phyloP scores from a whole-genome alignment of 1,140 invertebrate species.

The Drosophila pandora region DNA sequence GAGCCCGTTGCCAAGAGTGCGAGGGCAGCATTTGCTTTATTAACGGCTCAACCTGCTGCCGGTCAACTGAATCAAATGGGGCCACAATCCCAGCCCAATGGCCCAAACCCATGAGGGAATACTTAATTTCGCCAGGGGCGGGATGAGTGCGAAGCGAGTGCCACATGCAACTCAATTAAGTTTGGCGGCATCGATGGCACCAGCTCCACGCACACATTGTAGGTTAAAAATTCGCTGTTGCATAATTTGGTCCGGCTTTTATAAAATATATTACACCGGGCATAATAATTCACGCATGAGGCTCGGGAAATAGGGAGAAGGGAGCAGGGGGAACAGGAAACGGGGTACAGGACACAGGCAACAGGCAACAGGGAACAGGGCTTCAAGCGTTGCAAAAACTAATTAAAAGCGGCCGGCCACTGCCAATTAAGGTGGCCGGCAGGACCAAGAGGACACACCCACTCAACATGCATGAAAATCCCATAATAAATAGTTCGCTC shows the following conservation, averaged over 20 bases:
- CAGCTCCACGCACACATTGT: constrained; percentile 21
- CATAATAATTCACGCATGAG: constrained; percentile 73
- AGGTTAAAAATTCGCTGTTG: constrained; percentile 51
- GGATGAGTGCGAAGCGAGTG: constrained; percentile 7
- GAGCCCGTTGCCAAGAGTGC: constrained; percentile 15
- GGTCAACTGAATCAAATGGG: constrained; percentile 27
- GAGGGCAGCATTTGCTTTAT: constrained; percentile 25
- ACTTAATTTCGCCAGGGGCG: constrained; percentile 6
- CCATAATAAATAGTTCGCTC: constrained; percentile 66
- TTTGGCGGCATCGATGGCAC: constrained; percentile 57
- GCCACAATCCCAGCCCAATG: constrained; percentile 7
- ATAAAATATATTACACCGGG: constrained; percentile 68
- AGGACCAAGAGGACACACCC: constrained; percentile 42
- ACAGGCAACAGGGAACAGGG: constrained; percentile 37
- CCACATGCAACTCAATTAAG: constrained; percentile 77
- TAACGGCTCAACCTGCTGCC: constrained; percentile 31
- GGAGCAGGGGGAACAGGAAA: constrained; percentile 11
- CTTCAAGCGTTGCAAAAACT: constrained; percentile 77
- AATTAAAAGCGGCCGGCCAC: constrained; percentile 77
- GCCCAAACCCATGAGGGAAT: constrained; percentile 8
- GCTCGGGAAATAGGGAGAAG: constrained; percentile 12
- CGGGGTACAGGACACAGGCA: constrained; percentile 4
- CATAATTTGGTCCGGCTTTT: constrained; percentile 65
- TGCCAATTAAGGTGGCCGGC: constrained; percentile 74
- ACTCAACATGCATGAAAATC: constrained; percentile 43